Evolutionary conservation across 2,888 invertebrate species (phyloP).

Genomic region (Neoitamus cyanurus): DNA sequence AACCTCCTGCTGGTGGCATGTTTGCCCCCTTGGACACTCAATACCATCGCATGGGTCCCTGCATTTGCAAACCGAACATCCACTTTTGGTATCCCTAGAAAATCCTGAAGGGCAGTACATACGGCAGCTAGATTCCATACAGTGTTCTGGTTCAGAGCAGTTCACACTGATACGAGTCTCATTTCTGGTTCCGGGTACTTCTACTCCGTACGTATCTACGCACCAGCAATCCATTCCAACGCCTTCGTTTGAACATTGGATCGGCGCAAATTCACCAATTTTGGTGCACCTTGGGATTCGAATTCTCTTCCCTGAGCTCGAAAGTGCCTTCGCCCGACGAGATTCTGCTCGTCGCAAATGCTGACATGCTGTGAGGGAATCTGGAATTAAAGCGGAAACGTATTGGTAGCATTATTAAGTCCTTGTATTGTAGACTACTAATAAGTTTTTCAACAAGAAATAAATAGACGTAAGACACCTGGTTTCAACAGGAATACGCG

Average conservation of each 20-base stretch:
- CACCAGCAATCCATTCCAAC: conserved; percentile 83
- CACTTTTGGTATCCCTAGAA: conserved; percentile 73
- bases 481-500: too few relatives aligned
- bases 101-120: conserved; percentile 90
- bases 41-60: conserved; percentile 82
- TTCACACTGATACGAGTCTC: conserved; percentile 57
- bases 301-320: conserved; percentile 66
- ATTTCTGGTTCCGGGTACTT: conserved; percentile 79
- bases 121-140: conserved; percentile 83
- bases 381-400: conserved; percentile 53
- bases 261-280: conserved; percentile 77
- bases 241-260: conserved; percentile 81
- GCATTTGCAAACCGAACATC: conserved; percentile 84
- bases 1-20: conserved; percentile 82
- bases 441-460: too few relatives aligned
- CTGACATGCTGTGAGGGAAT: conserved; percentile 72
- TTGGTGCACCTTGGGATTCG: conserved; percentile 79
- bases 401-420: background rate
- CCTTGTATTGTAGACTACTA: too few relatives aligned
- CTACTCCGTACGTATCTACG: conserved; percentile 81
- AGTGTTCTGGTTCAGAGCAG: conserved; percentile 71
- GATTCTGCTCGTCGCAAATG: conserved; percentile 73
- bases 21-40: conserved; percentile 79
- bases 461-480: too few relatives aligned
- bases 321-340: conserved; percentile 72